Evolutionary conservation across 1,140 invertebrate species (phyloP).

Genomic region (Ylistrum balloti): DNA sequence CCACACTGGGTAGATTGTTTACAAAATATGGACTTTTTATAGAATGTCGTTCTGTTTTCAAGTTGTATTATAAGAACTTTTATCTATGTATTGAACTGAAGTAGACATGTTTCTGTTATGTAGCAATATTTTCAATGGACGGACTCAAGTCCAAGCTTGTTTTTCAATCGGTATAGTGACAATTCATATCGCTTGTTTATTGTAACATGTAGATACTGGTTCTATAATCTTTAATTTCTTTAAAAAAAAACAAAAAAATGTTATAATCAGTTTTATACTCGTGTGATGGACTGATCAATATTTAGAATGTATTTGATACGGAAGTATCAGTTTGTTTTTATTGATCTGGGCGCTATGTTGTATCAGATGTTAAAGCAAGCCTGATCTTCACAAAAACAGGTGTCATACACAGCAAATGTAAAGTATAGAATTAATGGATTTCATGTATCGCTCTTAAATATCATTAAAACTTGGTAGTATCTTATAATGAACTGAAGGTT

Average conservation of each 20-base stretch:
- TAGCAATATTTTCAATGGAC: not conserved
- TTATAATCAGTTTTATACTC: not conserved
- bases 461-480: not conserved
- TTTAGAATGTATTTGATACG: not conserved
- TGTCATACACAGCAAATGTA: not conserved
- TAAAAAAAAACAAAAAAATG: not conserved
- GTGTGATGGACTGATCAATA: not conserved
- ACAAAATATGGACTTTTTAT: no score
- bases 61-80: not conserved
- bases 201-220: not conserved
- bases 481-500: not conserved
- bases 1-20: no score
- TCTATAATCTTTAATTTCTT: not conserved
- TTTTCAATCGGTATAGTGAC: not conserved
- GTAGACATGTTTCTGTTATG: not conserved
- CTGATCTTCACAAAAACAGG: not conserved
- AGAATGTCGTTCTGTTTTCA: no score
- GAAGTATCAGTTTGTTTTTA: not conserved
- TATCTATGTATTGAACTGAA: not conserved
- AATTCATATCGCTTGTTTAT: no score
- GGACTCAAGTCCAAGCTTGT: not conserved
- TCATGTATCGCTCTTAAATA: not conserved
- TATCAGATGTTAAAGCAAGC: not conserved
- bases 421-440: slow-evolving; percentile 7
- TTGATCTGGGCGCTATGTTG: not conserved